Conservation (phyloP, 2,113 vertebrate species). For the Amazona guildingii region DNA sequence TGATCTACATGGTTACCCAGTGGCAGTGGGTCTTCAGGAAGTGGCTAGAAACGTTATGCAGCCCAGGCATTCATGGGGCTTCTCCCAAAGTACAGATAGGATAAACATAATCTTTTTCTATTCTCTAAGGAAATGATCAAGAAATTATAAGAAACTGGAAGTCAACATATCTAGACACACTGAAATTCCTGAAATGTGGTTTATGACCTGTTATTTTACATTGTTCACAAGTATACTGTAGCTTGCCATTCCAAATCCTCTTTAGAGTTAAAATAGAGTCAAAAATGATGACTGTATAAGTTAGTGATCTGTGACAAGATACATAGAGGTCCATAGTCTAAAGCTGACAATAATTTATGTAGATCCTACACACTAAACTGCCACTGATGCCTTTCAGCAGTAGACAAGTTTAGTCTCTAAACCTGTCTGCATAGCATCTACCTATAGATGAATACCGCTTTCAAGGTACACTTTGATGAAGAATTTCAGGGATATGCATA, state of each 20-base stretch:
- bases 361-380: background rate
- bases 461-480: background rate
- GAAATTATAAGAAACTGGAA: background rate
- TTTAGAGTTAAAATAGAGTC: background rate
- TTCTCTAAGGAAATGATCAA: background rate
- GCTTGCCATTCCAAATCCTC: background rate
- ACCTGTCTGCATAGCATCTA: background rate
- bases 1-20: background rate
- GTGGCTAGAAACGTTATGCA: background rate
- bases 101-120: background rate
- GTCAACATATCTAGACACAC: background rate
- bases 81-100: background rate
- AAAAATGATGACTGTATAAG: background rate
- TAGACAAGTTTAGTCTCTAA: background rate
- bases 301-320: background rate
- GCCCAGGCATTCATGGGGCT: background rate
- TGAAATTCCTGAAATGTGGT: background rate
- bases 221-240: background rate
- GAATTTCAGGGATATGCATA: background rate
- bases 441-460: background rate
- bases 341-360: background rate
- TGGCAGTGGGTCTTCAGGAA: background rate
- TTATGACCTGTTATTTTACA: background rate
- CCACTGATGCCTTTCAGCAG: background rate
- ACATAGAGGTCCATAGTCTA: background rate